Conservation (phyloP, 1,140 invertebrate genomes). For the Drosophila biarmipes region DNA sequence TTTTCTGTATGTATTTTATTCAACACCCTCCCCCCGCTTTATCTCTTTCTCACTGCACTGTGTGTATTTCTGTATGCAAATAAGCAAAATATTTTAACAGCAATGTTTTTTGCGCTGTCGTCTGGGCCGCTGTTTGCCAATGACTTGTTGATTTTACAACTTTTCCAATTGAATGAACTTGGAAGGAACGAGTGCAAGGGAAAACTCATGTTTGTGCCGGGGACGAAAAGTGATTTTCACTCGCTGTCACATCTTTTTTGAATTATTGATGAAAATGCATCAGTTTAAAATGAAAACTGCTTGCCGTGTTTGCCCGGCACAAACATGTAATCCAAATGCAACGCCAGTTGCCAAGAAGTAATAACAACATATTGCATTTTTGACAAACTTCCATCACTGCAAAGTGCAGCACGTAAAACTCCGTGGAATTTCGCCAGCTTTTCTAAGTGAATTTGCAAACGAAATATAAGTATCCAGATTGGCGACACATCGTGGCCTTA, state of each 20-base stretch:
- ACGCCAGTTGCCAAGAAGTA: constrained; percentile 29
- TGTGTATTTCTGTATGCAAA: constrained; percentile 71
- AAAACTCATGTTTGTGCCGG: constrained; percentile 30
- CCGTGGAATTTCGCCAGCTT: constrained; percentile 40
- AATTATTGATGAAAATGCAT: constrained; percentile 57
- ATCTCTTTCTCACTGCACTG: constrained; percentile 14
- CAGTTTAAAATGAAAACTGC: constrained; percentile 27
- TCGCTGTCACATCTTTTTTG: constrained; percentile 47
- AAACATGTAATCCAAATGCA: constrained; percentile 24
- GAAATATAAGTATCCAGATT: constrained; percentile 74
- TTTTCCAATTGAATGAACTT: constrained; percentile 72
- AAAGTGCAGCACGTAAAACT: constrained; percentile 60
- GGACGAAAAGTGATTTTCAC: constrained; percentile 38
- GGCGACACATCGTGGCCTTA: constrained; percentile 39
- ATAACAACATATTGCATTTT: constrained; percentile 48
- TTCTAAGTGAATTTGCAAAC: constrained; percentile 43
- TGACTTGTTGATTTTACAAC: constrained; percentile 82
- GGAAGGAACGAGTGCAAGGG: constrained; percentile 25
- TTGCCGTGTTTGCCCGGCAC: constrained; percentile 15
- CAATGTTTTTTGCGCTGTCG: constrained; percentile 53
- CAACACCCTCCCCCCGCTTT: neutral
- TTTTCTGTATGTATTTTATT: neutral
- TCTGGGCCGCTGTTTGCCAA: constrained; percentile 67
- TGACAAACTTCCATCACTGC: constrained; percentile 41
- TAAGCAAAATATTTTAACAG: constrained; percentile 69